Percentiles rank a stretch among this genome's conserved stretches.
Evolutionary conservation across 2,888 invertebrate species (phyloP).

Genomic region (Dolomedes plantarius): DNA sequence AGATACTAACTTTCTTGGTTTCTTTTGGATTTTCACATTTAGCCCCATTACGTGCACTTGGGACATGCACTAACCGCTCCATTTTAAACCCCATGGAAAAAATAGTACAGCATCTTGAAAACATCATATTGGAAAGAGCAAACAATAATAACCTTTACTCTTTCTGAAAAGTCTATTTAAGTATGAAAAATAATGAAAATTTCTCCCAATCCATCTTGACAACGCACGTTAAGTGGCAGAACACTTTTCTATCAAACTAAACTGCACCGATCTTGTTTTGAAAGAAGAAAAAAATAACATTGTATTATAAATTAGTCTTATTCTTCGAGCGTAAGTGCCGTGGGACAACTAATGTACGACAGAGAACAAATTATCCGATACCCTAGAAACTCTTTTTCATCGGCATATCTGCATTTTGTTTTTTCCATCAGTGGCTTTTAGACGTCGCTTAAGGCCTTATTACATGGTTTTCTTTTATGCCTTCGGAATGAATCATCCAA

Average conservation of each 20-base stretch:
- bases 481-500: neutral
- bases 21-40: too few species aligned
- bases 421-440: constrained; percentile 9
- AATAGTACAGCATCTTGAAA: neutral
- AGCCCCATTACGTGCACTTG: neutral
- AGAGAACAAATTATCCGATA: constrained; percentile 3
- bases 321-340: neutral
- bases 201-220: neutral
- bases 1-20: too few species aligned
- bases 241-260: neutral
- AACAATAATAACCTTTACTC: neutral
- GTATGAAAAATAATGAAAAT: constrained; percentile 6
- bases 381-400: constrained; percentile 6
- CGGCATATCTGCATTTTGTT: neutral
- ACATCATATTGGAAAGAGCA: neutral
- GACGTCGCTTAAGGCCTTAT: constrained; percentile 14
- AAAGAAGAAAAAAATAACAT: neutral
- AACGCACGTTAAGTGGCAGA: neutral
- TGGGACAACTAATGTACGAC: constrained; percentile 16
- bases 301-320: neutral
- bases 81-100: neutral
- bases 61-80: neutral
- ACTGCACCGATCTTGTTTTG: neutral
- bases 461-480: neutral
- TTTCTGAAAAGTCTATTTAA: constrained; percentile 7